Base-by-base conservation (phyloP, 2,113 vertebrate species). In the Glareola pratincola region DNA sequence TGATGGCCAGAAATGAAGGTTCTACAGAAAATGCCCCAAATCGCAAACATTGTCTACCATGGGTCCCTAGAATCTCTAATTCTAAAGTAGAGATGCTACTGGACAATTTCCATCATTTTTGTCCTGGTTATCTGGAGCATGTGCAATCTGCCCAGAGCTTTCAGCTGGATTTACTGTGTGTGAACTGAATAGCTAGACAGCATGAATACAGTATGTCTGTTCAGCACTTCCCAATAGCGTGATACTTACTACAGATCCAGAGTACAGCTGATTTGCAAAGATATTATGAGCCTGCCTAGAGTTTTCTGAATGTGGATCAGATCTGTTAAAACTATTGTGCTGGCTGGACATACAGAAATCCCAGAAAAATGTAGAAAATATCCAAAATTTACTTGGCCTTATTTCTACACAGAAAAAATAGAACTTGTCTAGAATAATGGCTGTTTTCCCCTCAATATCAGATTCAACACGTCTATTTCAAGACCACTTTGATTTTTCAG, bases 241-340 rank as follows among this genome's bases (percentile, higher is more conserved):
- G 66, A 54, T 72, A 37, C n/a, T 37, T 75, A 39, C 24, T 87
- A 59, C n/a, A 89, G 64, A 94, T 39, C 47, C 13, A 8, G 17
- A 21, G 23, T 87, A 92, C 29, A 91, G n/a, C 51, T 75, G 76
- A 94, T 92, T 87, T 94, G 37, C 34, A 92, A 91, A 81, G 57
- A 32, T 64, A 47, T 80, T 86, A 43, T 68, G 43, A 85, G 45
- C 29, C 50, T 68, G 32, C 21, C 56, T 85, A 66, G 20, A 45
- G 37, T 71, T 79, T 91, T 92, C 47, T 89, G 47, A 85, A 63
- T 47, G 26, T 63, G 29, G 16, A 87, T 67, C n/a, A 84, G 51
- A 60, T 30, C 30, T 86, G n/a, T 54, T 63, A 84, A 77, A 94
- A 73, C 21, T 63, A 3, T 73, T 76, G 4, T 53, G 16, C 66